Base-by-base conservation (phyloP, 2,797 vertebrate genomes). In the Poeciliopsis turneri region DNA sequence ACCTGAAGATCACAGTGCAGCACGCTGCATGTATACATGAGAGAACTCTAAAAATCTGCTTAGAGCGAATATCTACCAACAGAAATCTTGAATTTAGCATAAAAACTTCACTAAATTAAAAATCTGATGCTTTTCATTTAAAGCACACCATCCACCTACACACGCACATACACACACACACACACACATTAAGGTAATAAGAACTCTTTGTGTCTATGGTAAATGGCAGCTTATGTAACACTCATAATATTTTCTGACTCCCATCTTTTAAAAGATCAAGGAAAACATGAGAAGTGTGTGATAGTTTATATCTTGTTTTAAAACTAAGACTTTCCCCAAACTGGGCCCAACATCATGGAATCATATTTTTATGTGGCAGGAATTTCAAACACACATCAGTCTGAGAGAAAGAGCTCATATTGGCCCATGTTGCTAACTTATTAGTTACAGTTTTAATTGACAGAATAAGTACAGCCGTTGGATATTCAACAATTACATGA, bases 391-490 rank as follows among this genome's bases (percentile, higher is more conserved):
- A 74, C 2, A 66, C 10, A 18, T 79, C 33, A 80, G 45, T 36
- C 18, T 69, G 39, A 81, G 49, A 83, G 11, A 57, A 75, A 78
- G 47, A 64, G 36, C 23, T 64, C 18, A 16, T 9, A 55, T 64
- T 78, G 76, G 77, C 77, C 61, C 16, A 51, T 45, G 28, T 53
- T 81, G 72, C 68, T 82, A 61, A 80, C 75, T 78, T 78, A 41
- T 84, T 59, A 84, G 61, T 80, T 82, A 85, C 70, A 82, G 13
- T 76, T 72, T 82, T 72, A 83, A 87, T 93, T 82, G 82, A 90
- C 23, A 69, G 75, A 84, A 80, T 76, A 83, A 72, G 78, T 43
- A 16, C 46, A 76, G 71, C 72, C 51, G 2, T 12, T 74, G 36
- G 72, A 76, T 2, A 78, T 68, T 71, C 43, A 69, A 76, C 57